Conservation (phyloP, 1,140 invertebrate genomes). For the Bicyclus anynana region DNA sequence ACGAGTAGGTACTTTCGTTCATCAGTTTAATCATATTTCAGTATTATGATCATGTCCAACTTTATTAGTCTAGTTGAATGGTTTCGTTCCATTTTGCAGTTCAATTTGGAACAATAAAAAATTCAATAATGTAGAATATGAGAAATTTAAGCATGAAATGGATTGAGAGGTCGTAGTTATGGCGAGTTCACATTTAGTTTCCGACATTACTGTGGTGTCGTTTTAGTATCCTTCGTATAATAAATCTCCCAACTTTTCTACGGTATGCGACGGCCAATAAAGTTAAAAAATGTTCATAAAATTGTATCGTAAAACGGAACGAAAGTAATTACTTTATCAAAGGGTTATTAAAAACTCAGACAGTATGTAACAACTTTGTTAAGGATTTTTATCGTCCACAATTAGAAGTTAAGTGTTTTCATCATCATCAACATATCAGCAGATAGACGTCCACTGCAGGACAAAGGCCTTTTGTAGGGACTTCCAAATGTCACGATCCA, state of each 20-base stretch:
- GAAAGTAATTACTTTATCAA: conserved; percentile 12
- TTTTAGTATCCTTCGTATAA: conserved; percentile 51
- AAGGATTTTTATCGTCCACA: neutral
- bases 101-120: too few species aligned
- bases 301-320: conserved; percentile 14
- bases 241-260: conserved; percentile 43
- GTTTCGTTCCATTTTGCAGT: too few species aligned
- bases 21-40: too few species aligned
- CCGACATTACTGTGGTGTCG: conserved; percentile 37
- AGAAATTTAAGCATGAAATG: too few species aligned
- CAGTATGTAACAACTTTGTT: neutral
- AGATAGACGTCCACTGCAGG: too few species aligned
- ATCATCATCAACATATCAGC: too few species aligned
- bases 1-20: too few species aligned
- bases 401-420: neutral
- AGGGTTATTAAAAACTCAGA: conserved; percentile 2
- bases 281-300: conserved; percentile 40
- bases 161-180: neutral
- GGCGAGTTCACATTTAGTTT: neutral
- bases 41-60: too few species aligned
- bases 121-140: too few species aligned
- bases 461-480: too few species aligned
- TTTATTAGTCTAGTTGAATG: too few species aligned
- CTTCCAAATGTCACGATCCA: too few species aligned
- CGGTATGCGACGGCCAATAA: conserved; percentile 35